Percentiles rank a stretch among this genome's conserved stretches.
Conservation (phyloP, 2,113 vertebrate species). For the Trochalopteron elliotii region DNA sequence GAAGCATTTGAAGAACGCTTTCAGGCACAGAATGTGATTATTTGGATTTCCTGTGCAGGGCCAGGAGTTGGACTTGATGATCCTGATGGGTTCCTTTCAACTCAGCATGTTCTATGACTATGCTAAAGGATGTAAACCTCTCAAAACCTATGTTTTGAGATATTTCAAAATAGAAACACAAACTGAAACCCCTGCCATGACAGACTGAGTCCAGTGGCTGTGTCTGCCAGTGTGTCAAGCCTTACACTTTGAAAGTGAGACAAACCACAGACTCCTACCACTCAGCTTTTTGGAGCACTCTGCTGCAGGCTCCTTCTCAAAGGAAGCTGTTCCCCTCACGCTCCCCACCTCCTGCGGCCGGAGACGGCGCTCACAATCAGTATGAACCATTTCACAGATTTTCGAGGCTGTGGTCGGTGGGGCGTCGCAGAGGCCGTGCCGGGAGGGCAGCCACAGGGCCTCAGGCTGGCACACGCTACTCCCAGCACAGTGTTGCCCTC, state of each 20-base stretch:
- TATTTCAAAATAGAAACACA: background rate
- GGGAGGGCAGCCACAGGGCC: background rate
- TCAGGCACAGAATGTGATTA: background rate
- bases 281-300: background rate
- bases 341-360: accelerated
- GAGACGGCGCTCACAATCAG: background rate
- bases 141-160: too few species aligned
- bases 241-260: background rate
- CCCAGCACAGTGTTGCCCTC: too few species aligned
- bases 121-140: background rate
- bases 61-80: background rate
- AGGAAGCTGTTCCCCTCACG: background rate
- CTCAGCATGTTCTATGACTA: background rate
- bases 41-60: background rate
- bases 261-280: background rate
- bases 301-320: background rate
- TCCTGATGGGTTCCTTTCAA: background rate
- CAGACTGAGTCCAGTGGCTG: background rate
- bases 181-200: background rate
- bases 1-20: background rate
- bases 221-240: background rate
- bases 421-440: background rate
- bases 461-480: accelerated
- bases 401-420: background rate
- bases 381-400: background rate